These are phyloP conservation scores for Rhamnusium bicolor DNA, from an alignment of 2,888 invertebrate species.

Conservation along the genomic window DNA sequence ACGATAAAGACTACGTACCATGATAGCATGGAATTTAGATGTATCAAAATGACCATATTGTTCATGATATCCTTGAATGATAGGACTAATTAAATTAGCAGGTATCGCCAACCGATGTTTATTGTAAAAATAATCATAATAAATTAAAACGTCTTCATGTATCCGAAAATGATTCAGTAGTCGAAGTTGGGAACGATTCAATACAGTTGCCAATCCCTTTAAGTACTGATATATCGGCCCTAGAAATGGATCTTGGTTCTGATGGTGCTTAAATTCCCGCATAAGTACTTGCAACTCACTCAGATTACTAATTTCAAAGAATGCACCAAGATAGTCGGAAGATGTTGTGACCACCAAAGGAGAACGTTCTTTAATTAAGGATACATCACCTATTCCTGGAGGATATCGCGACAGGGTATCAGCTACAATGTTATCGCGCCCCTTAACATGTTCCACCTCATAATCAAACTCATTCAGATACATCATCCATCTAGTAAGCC, in stretches of 20 bases:
- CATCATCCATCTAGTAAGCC: slow-evolving; percentile 41
- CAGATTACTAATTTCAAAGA: slow-evolving; percentile 1
- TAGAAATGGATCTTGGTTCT: no score
- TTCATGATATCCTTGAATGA: slow-evolving; percentile 24
- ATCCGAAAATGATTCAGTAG: no score
- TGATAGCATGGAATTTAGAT: slow-evolving; percentile 21
- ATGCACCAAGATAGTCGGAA: neutral
- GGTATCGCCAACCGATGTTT: neutral
- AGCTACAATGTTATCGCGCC: slow-evolving; percentile 40
- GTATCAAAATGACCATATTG: slow-evolving; percentile 40
- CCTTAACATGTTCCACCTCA: slow-evolving; percentile 35
- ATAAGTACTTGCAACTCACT: neutral
- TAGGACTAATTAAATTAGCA: neutral
- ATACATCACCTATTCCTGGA: neutral
- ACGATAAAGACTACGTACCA: slow-evolving; percentile 8
- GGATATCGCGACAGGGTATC: slow-evolving; percentile 36
- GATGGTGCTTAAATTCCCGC: no score
- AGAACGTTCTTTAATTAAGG: neutral
- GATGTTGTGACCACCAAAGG: neutral
- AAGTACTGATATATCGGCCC: no score
- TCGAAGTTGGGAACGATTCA: no score
- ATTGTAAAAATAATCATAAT: neutral
- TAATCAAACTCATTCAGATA: slow-evolving; percentile 38
- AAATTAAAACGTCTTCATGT: no score
- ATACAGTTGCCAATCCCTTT: no score